Conservation (phyloP, 2,113 vertebrate genomes). For the Cyphotilapia sp. region DNA sequence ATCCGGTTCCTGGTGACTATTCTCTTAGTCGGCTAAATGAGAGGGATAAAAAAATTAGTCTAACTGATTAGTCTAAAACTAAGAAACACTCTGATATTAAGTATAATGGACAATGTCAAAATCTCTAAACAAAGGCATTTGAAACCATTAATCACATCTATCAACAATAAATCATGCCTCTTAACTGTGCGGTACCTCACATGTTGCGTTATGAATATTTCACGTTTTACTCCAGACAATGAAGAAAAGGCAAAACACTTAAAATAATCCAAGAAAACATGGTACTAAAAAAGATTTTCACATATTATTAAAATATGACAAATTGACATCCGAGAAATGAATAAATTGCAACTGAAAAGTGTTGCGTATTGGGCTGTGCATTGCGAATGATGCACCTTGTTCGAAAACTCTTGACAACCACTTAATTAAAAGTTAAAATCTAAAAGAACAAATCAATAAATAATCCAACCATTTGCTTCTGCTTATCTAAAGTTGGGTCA, state of each 20-base stretch:
- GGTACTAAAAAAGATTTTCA: neutral
- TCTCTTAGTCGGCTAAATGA: neutral
- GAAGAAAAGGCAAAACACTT: neutral
- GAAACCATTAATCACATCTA: neutral
- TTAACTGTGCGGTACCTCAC: accelerated
- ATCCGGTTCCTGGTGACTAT: neutral
- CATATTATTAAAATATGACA: neutral
- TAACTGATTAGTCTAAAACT: neutral
- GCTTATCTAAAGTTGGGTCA: neutral
- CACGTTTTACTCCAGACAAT: accelerated
- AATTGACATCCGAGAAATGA: neutral
- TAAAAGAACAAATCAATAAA: neutral
- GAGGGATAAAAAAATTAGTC: neutral
- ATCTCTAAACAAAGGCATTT: neutral
- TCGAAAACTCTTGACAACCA: neutral
- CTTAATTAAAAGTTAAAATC: neutral
- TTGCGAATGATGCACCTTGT: accelerated
- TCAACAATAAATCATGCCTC: neutral
- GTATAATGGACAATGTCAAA: neutral
- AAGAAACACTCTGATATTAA: neutral
- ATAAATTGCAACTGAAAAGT: neutral
- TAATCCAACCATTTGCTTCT: neutral
- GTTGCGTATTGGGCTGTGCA: neutral
- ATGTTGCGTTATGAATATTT: neutral
- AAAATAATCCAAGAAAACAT: neutral